A percentile compares a stretch with the other conserved stretches of the same genome.
Evolutionary conservation across 2,888 invertebrate genomes (phyloP).

Genomic region (Ceriagrion tenellum): DNA sequence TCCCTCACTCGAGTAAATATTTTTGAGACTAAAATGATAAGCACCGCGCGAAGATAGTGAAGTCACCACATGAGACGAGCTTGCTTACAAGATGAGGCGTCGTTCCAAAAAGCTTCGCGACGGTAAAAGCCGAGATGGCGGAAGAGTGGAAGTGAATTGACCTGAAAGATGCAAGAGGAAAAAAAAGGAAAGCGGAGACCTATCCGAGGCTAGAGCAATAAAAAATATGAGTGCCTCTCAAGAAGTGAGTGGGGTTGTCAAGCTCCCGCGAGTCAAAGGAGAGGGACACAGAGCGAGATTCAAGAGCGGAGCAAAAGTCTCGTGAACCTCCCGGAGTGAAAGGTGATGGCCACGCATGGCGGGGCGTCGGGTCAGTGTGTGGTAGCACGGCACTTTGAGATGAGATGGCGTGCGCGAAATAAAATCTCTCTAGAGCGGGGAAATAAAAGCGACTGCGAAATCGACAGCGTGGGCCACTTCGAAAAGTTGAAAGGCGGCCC

Average conservation of each 20-base stretch:
- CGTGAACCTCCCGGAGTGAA: background rate
- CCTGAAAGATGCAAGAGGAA: background rate
- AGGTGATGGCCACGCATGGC: background rate
- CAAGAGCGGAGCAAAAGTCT: too few species aligned
- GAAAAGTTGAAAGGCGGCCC: background rate
- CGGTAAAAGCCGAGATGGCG: background rate
- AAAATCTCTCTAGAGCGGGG: background rate
- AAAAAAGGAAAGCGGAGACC: background rate
- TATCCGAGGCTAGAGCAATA: background rate
- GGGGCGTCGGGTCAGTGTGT: background rate
- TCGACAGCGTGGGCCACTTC: background rate
- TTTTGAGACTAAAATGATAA: too few species aligned
- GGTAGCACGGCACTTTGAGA: background rate
- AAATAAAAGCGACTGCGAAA: too few species aligned
- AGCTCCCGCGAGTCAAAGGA: background rate
- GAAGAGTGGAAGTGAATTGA: conserved; percentile 2
- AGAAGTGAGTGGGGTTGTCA: background rate
- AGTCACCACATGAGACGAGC: background rate
- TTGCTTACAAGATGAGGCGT: background rate
- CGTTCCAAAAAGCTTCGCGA: background rate
- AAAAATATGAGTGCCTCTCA: background rate
- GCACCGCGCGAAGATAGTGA: too few species aligned
- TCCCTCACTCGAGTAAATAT: too few species aligned
- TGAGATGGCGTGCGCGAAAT: background rate
- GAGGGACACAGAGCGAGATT: too few species aligned